Evolutionary conservation across 2,113 vertebrate genomes (phyloP).

Genomic region (Lagenorhynchus albirostris): DNA sequence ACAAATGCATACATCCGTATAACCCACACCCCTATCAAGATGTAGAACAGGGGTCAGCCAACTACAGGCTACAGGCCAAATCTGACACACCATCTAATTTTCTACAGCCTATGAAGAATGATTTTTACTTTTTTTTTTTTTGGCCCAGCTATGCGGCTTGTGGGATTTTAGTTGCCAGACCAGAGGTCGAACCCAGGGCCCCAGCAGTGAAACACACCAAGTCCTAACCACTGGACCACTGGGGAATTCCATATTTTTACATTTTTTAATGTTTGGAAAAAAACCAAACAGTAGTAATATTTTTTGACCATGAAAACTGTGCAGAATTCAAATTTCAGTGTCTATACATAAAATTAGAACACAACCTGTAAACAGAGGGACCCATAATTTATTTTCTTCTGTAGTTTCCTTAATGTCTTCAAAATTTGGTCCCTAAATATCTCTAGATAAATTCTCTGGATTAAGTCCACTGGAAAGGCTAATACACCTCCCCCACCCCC

Average conservation of each 20-base stretch:
- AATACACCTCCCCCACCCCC: accelerated
- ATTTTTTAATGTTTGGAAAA: neutral
- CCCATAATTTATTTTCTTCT: neutral
- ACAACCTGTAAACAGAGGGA: neutral
- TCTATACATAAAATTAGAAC: neutral
- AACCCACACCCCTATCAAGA: neutral
- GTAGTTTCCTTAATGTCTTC: neutral
- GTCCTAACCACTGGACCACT: too few species aligned
- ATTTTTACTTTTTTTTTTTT: neutral
- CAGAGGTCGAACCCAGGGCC: too few species aligned
- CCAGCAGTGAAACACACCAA: too few species aligned
- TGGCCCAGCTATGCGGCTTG: too few species aligned
- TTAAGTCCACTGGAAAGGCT: neutral
- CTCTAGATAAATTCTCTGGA: neutral
- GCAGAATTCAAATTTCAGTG: neutral
- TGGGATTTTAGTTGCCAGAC: too few species aligned
- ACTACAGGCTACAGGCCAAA: neutral
- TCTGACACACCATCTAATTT: neutral
- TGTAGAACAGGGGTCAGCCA: neutral
- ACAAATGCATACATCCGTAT: neutral
- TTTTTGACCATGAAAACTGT: neutral
- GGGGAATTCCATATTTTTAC: too few species aligned
- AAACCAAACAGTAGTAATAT: neutral
- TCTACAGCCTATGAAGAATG: neutral
- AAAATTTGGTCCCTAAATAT: neutral